Conservation (phyloP, 2,888 invertebrate genomes). For the Adineta ricciae region DNA sequence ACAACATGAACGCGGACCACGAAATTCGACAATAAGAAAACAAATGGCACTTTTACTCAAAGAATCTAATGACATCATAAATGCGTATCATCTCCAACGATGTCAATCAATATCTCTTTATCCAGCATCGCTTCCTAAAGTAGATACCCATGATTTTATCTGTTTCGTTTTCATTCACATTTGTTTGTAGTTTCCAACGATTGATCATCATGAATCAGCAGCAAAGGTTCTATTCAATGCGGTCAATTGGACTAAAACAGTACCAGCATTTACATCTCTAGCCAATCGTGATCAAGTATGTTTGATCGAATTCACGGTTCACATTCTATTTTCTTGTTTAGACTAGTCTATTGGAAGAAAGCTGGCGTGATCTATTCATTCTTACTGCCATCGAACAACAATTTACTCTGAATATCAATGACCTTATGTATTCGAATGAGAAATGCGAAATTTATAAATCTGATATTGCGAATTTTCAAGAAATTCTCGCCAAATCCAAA, state of each 20-base stretch:
- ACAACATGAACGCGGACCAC: conserved; percentile 91
- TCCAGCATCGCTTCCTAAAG: neutral
- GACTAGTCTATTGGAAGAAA: conserved; percentile 67
- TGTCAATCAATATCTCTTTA: neutral
- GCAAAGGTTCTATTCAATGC: conserved; percentile 82
- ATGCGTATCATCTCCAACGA: conserved; percentile 22
- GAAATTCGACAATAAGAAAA: conserved; percentile 74
- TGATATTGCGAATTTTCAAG: conserved; percentile 52
- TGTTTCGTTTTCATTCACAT: too few species aligned
- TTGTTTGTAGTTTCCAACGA: neutral
- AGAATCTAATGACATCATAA: conserved; percentile 46
- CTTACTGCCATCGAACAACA: conserved; percentile 77
- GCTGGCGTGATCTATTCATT: conserved; percentile 83
- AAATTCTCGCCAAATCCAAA: conserved; percentile 63
- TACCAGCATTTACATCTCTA: conserved; percentile 66
- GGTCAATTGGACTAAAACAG: conserved; percentile 73
- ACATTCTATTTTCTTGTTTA: conserved; percentile 43
- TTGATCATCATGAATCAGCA: conserved; percentile 72
- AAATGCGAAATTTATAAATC: neutral
- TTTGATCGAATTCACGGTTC: neutral
- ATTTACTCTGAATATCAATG: conserved; percentile 68
- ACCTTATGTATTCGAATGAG: conserved; percentile 48
- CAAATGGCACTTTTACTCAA: conserved; percentile 77
- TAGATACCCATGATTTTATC: neutral
- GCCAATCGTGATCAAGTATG: conserved; percentile 63